Conservation (phyloP, 2,888 invertebrate species). For the Nipponacmea schrenckii region DNA sequence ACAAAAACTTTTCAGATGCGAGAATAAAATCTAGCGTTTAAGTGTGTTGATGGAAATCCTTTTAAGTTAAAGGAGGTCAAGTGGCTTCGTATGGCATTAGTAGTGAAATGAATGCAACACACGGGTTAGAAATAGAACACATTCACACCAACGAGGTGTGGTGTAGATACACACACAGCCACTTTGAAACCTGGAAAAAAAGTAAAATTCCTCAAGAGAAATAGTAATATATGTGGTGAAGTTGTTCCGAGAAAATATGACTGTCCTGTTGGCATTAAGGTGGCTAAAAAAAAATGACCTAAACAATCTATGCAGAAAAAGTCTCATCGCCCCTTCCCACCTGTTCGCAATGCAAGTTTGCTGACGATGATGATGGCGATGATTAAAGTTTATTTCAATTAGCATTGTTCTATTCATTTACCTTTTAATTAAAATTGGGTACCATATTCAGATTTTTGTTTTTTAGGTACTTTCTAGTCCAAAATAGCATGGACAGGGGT, state of each 20-base stretch:
- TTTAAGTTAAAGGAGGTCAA: conserved; percentile 16
- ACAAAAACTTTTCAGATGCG: conserved; percentile 9
- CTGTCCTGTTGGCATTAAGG: conserved; percentile 12
- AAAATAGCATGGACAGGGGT: too few relatives aligned
- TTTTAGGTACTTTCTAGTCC: too few relatives aligned
- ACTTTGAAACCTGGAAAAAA: conserved; percentile 14
- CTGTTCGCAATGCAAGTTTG: too few relatives aligned
- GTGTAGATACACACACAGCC: conserved; percentile 17
- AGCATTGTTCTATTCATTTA: too few relatives aligned
- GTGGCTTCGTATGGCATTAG: conserved; percentile 18
- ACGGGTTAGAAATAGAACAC: not conserved
- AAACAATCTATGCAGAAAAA: conserved; percentile 9
- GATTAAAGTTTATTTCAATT: too few relatives aligned
- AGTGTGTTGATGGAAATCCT: conserved; percentile 10
- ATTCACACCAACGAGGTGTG: conserved; percentile 14
- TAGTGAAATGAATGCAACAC: conserved; percentile 14
- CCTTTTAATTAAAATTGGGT: too few relatives aligned
- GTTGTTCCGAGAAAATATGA: conserved; percentile 8
- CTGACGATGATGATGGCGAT: too few relatives aligned
- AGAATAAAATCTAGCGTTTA: conserved; percentile 14
- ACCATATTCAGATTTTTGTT: too few relatives aligned
- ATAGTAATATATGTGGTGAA: not conserved
- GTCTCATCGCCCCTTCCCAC: conserved; percentile 5
- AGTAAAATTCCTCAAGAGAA: conserved; percentile 1
- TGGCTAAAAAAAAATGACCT: conserved; percentile 14